These are phyloP conservation scores for Tachuris rubrigastra DNA, from an alignment of 2,113 vertebrate genomes.

Conservation along the genomic window DNA sequence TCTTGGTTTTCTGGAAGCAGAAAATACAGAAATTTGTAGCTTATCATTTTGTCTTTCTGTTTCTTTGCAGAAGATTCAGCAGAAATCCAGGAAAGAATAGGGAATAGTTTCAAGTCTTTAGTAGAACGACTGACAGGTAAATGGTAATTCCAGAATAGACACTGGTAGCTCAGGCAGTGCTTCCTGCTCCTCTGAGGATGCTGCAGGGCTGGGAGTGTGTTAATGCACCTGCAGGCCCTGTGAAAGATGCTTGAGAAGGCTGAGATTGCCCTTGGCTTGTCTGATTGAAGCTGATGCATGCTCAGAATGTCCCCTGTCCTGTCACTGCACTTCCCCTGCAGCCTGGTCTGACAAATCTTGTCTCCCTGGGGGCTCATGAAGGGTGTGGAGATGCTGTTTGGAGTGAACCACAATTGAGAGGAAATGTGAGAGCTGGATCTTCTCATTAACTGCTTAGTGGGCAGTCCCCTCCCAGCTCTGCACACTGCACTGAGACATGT, in stretches of 20 bases:
- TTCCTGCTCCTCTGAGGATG: not conserved
- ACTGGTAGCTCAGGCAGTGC: not conserved
- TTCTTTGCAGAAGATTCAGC: conserved; percentile 84
- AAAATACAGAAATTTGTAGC: not conserved
- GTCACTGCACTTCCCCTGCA: not conserved
- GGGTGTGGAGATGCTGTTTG: not conserved
- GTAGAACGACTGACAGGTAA: conserved; percentile 92
- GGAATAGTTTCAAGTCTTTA: conserved; percentile 87
- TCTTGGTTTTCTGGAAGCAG: not conserved
- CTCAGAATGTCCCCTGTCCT: not conserved
- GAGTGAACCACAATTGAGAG: not conserved
- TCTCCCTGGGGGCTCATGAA: not conserved
- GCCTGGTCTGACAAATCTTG: not conserved
- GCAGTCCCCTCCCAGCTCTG: not conserved
- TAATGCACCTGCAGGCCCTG: not conserved
- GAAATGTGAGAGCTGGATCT: not conserved
- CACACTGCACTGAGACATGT: rapidly evolving
- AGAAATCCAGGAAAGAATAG: conserved; percentile 91
- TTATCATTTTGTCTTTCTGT: not conserved
- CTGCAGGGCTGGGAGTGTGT: not conserved
- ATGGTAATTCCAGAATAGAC: not conserved
- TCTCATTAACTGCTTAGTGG: not conserved
- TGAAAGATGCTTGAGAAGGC: not conserved
- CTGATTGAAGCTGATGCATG: not conserved
- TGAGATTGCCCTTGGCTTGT: not conserved